Evolutionary conservation across 2,113 vertebrate genomes (phyloP), one percentile per base, ranked within the genome.

Genomic region (Hiodon tergisus): DNA sequence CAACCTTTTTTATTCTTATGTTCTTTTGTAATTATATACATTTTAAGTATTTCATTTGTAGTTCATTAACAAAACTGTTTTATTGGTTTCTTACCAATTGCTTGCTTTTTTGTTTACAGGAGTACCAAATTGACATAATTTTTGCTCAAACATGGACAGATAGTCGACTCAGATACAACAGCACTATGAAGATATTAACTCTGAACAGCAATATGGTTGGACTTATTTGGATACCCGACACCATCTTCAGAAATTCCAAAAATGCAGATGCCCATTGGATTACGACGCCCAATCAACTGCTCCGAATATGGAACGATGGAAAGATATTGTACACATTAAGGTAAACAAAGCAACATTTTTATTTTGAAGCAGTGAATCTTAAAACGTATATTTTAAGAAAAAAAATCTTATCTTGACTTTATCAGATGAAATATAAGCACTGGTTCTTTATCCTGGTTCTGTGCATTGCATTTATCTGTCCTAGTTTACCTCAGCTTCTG

Each of bases 201-300:
- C 82, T 98, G 51, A 98, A 98, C 87, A 98, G 95, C 89, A 98
- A 98, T 77, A 98, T 98, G 96, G 95, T 98, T 51, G 96, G 96
- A 48, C 87, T 97, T 55, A 98, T 98, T 75, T 98, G 96, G 96
- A 91, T 98, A 7, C 96, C 96, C 0, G 96, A 98, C 72, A 98
- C 96, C 0, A 97, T 98, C 90, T 98, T 98, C 86, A 94, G 96
- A 63, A 98, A 98, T 78, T 98, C 96, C 0, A 98, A 98, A 81
- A 96, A 87, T 0, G 96, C 96, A 0, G 96, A 98, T 67, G 93
- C 96, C 16, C 96, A 98, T 79, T 98, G 96, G 96, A 97, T 98
- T 81, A 98, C 96, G 11, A 93, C 94, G 3, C 96, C 96, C 4
- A 98, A 98, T 82, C 96, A 98, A 83, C 94, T 98, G 5, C 95